Conservation (phyloP, 1,140 invertebrate species). For the Drosophila lini region DNA sequence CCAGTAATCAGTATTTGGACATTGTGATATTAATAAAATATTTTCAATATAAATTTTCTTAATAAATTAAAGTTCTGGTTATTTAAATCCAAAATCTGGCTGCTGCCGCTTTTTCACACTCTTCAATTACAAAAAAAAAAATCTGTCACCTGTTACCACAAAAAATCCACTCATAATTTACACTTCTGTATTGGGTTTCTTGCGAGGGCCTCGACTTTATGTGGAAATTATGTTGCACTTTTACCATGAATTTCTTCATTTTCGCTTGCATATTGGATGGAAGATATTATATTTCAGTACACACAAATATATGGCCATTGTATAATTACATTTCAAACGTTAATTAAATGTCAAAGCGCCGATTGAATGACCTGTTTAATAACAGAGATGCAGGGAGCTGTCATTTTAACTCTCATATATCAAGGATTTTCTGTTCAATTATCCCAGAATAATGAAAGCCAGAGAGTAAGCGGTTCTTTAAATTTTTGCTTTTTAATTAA, state of each 20-base stretch:
- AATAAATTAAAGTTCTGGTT: not conserved
- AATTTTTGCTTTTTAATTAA: no score
- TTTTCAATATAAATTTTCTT: not conserved
- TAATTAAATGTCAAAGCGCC: conserved; percentile 4
- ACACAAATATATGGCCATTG: not conserved
- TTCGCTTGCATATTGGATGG: not conserved
- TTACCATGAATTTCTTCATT: not conserved
- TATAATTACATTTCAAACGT: not conserved
- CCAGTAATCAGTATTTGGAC: not conserved
- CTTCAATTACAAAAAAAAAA: not conserved
- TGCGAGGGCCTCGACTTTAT: not conserved
- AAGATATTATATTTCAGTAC: not conserved
- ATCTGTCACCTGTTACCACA: not conserved
- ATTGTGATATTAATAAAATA: no score
- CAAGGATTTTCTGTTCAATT: not conserved
- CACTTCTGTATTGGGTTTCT: conserved; percentile 9
- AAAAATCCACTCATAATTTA: conserved; percentile 1
- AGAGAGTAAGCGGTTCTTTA: no score
- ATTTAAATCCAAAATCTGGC: not conserved
- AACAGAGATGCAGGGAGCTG: not conserved
- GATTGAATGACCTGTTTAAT: not conserved
- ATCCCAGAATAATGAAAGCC: not conserved
- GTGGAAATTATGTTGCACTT: conserved; percentile 10
- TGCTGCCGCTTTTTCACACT: not conserved
- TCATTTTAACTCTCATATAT: not conserved